Evolutionary conservation across 2,888 invertebrate species (phyloP).

Genomic region (Sisyra nigra): DNA sequence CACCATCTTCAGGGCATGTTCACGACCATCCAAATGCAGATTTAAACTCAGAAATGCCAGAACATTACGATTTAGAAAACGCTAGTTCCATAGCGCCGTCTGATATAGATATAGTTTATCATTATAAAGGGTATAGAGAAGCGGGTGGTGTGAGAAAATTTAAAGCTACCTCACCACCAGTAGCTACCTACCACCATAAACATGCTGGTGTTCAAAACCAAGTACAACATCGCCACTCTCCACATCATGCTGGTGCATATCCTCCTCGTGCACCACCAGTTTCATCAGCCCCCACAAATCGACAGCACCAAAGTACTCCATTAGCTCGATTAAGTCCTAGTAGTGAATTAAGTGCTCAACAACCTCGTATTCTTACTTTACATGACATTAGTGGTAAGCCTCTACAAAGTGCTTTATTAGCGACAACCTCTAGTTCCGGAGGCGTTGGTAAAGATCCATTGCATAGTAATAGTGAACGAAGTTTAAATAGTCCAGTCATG

Average conservation of each 20-base stretch:
- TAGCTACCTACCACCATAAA: conserved; percentile 62
- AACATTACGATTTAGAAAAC: conserved; percentile 93
- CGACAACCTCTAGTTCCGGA: conserved; percentile 78
- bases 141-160: conserved; percentile 71
- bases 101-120: conserved; percentile 91
- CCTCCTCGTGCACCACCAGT: conserved; percentile 58
- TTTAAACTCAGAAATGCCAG: conserved; percentile 64
- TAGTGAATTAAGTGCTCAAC: conserved; percentile 80
- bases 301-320: conserved; percentile 79
- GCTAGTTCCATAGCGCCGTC: conserved; percentile 96
- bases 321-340: conserved; percentile 81
- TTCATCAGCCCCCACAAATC: conserved; percentile 46
- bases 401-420: conserved; percentile 71
- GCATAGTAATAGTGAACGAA: conserved; percentile 81
- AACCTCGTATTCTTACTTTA: conserved; percentile 80
- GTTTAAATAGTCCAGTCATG: conserved; percentile 84
- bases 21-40: conserved; percentile 63
- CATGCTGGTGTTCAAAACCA: conserved; percentile 46
- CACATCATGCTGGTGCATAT: conserved; percentile 57
- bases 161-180: conserved; percentile 71
- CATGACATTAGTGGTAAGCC: conserved; percentile 91
- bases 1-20: conserved; percentile 52
- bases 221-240: conserved; percentile 62
- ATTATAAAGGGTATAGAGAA: conserved; percentile 88
- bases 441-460: conserved; percentile 78